Percentiles rank a stretch among this genome's conserved stretches.
Evolutionary conservation across 1,140 invertebrate species (phyloP).

Genomic region (Hyles vespertilio): DNA sequence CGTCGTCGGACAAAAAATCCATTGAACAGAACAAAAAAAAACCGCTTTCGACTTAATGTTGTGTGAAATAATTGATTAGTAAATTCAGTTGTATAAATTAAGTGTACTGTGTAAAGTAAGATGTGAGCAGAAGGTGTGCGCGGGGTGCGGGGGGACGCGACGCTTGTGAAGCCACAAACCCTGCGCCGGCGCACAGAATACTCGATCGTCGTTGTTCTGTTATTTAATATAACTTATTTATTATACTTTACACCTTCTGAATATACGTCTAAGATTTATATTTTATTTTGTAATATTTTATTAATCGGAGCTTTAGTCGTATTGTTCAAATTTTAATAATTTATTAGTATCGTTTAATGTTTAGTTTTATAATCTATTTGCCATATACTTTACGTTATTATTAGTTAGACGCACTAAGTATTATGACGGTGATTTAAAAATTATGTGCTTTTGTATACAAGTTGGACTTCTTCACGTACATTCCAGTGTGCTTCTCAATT

Average conservation of each 20-base stretch:
- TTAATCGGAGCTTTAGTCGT: not conserved
- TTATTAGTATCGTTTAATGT: not conserved
- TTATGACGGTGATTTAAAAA: not conserved
- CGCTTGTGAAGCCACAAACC: too few species aligned
- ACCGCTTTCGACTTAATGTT: too few species aligned
- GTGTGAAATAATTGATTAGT: too few species aligned
- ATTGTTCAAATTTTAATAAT: not conserved
- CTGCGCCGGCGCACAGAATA: too few species aligned
- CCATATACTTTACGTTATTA: not conserved
- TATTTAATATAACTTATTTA: too few species aligned
- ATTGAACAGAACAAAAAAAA: not conserved
- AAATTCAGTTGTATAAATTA: too few species aligned
- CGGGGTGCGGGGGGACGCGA: too few species aligned
- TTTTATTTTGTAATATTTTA: constrained; percentile 1
- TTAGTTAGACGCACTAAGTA: not conserved
- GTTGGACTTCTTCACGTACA: constrained; percentile 4
- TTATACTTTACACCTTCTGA: not conserved
- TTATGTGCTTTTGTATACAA: not conserved
- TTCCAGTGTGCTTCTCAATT: constrained; percentile 9
- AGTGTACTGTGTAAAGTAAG: too few species aligned
- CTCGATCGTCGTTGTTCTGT: too few species aligned
- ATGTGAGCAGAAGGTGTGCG: too few species aligned
- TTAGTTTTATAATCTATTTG: not conserved
- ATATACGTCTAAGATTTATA: not conserved
- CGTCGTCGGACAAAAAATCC: not conserved